These are phyloP conservation scores for Caracal caracal DNA, from an alignment of 2,113 vertebrate genomes.

Conservation along the genomic window DNA sequence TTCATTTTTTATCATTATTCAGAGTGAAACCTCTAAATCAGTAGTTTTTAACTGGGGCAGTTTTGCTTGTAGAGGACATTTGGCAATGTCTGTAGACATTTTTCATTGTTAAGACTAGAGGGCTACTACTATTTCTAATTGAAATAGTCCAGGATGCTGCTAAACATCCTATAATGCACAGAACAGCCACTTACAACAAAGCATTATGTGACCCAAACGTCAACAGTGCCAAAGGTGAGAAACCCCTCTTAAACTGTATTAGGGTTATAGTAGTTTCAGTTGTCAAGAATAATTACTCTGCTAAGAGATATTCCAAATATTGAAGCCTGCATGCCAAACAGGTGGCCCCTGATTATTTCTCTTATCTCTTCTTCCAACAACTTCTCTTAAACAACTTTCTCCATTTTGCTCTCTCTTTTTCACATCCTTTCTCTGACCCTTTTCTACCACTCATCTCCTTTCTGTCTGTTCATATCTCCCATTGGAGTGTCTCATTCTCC, in stretches of 20 bases:
- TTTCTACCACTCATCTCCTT: background rate
- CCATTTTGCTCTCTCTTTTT: background rate
- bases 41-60: background rate
- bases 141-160: background rate
- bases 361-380: background rate
- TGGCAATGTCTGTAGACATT: background rate
- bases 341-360: background rate
- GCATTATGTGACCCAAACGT: background rate
- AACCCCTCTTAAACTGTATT: background rate
- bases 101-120: background rate
- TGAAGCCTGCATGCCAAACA: background rate
- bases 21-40: background rate
- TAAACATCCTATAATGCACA: background rate
- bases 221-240: background rate
- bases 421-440: background rate
- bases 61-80: background rate
- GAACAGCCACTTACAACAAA: background rate
- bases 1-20: background rate
- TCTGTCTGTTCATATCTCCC: background rate
- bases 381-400: background rate
- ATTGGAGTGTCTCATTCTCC: background rate
- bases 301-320: background rate
- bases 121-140: background rate
- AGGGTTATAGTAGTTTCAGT: background rate
- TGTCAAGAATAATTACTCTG: slow-evolving; percentile 7